Base-by-base conservation (phyloP, 2,113 vertebrate genomes). In the Tauraco erythrolophus region DNA sequence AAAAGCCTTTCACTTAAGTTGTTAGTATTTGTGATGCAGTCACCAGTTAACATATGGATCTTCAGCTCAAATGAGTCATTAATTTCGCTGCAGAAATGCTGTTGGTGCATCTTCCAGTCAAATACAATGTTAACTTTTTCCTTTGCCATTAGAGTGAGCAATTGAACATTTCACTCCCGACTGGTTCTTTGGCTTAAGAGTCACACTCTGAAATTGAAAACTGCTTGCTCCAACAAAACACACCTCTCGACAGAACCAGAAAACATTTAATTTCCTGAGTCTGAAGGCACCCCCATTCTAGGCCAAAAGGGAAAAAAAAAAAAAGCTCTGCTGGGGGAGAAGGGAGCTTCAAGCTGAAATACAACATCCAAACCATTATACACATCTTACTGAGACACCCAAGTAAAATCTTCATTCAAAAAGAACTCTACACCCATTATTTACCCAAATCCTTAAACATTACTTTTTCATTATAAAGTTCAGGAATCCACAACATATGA, bases 81-180 rank as follows among this genome's bases (percentile, higher is more conserved):
- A 94, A 95, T 97, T 97, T 96, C 82, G 84, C 94, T 78, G 56
- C 75, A 94, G 89, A 96, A 97, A 88, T 95, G 94, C 95, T 95
- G 92, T 74, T 97, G 94, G 96, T 94, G 95, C 84, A 94, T 92
- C 93, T 95, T 89, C 84, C 84, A 97, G 92, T 96, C 96, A 97
- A 93, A 97, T 97, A 92, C 94, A 94, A 96, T 66, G 74, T 94
- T 95, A 92, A 95, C 87, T 91, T 96, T 69, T 53, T 91, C 85
- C 86, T 94, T 87, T 94, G 78, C 75, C 69, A 54, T 93, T 88
- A 91, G 66, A 93, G 58, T 72, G 33, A 96, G 84, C 93, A 96
- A 97, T 92, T 95, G 94, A 96, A 96, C 85, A 84, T 69, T 97
- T 97, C 91, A 97, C 91, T 95, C 90, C 91, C 11, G 61, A 90